Evolutionary conservation across 2,113 vertebrate species (phyloP), one percentile per base, ranked within the genome.

Genomic region (Lophura nycthemera): DNA sequence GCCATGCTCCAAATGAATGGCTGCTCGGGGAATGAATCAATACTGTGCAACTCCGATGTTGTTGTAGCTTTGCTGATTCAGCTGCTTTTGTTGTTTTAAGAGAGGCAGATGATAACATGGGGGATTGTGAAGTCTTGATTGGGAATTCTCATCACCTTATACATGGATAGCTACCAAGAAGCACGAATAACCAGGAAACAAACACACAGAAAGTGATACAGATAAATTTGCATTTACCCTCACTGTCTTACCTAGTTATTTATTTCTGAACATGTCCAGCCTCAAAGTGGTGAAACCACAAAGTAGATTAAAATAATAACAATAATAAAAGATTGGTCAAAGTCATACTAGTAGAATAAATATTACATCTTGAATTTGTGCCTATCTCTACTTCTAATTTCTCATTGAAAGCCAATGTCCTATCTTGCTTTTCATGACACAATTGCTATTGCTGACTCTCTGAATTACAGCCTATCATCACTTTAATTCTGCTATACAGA

Each of bases 21-120:
- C 34, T 93, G 77, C 81, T 92, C 73, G 40, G 43, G 60, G 83
- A 45, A 79, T 94, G 86, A 94, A 93, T 93, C 92, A 78, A 73
- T 86, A 24, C 70, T 36, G 42, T 30, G 47, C 29, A 78, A 83
- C 59, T 75, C 1, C 2, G 43, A 16, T 25, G 29, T 6, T 45
- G 66, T 17, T 36, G 36, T 29, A 78, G 63, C 59, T 79, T 43
- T 96, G 83, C 77, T 85, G 73, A 86, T 84, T 90, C 80, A 61
- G 65, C 72, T 89, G 73, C 38, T 81, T 83, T 86, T 93, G 69
- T 67, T 88, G 11, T 74, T 92, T 1, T 29, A 76, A 57, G 60
- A 82, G 43, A 86, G 36, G 36, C 2, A 54, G 70, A 78, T 69
- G 82, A 83, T 34, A 60, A 60, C 15, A 56, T 42, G 56, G 24